Evolutionary conservation across 2,113 vertebrate genomes (phyloP), one percentile per base, ranked within the genome.

Genomic region (Cavia porcellus): DNA sequence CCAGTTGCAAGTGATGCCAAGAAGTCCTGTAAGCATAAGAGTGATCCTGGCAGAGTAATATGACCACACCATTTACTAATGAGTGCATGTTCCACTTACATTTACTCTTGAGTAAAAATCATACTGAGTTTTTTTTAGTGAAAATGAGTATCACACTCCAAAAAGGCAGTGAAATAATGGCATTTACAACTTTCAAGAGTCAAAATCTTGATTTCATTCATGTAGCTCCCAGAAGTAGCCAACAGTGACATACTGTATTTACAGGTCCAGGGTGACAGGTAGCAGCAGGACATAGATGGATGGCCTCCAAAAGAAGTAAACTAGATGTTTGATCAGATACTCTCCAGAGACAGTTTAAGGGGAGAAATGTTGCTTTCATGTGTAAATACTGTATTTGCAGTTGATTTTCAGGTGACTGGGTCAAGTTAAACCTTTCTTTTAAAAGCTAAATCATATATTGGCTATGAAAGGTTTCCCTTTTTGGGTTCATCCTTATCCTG

Each of bases 11-110:
- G 99, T 77, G 98, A 99, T 97, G 97, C 98, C 86, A 99, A 98
- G 93, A 99, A 99, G 90, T 99, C 99, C 92, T 99, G 99, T 99
- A 98, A 99, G 99, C 94, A 80, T 92, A 55, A 42, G 55, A 68
- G 87, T 82, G 98, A 50, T 12, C 50, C 5, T 66, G 64, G 74
- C 45, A 42, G 4, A 47, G 24, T 32, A 17, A 47, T 12, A 20
- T 13, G 9, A 1, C 45, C n/a, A 24, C 6, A 59, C 20, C 57
- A 19, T 55, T 55, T 55, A 35, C 3, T 35, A 47, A 55, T 52
- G 77, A 35, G 30, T 80, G 30, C 7, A 80, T 19, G 35, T 20
- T 80, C 15, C 30, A 20, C 50, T 80, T 35, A 55, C 1, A 80
- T 80, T 80, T 80, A 10, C 25, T 38, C 61, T 47, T 86, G 66